Base-by-base conservation (phyloP, 2,888 invertebrate species). In the Dastarcus helophoroides region DNA sequence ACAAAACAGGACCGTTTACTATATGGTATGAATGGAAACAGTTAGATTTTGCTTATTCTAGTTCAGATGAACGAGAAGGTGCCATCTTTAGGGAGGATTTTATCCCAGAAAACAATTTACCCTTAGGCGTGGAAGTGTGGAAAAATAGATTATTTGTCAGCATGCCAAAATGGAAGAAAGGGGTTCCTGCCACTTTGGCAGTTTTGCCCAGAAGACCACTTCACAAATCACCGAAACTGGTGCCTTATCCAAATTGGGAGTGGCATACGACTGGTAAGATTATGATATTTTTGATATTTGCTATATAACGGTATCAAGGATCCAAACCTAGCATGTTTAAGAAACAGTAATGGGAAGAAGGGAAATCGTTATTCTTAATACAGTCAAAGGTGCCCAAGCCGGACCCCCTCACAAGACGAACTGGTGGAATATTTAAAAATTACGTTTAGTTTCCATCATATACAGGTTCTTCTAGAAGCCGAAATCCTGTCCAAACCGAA, bases 161-260 rank as follows among this genome's bases (percentile, higher is more conserved):
- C 0, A 68, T 83, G 29, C 82, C 82, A 2, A 68, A 82, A 42
- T 83, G 83, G 83, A 74, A 69, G 46, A 51, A 60, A 11, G 85
- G 85, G 6, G 79, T 84, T 12, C 77, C 82, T 1, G 80, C 75
- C 1, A 81, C 82, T 0, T 57, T 85, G 22, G 73, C 77, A 0
- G 77, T 76, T 1, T 54, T 84, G 1, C 69, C 79, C 0, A 68
- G 69, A 32, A 60, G 65, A 1, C 71, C 78, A 0, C 67, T 64
- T 3, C 61, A 56, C 35, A 51, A 37, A 16, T 69, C 69, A 17
- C 84, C 85, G 0, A 63, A 64, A 5, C 61, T 86, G 9, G 66
- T 58, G 15, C 85, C 85, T 0, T 86, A 84, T 56, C 85, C 85
- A 0, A 68, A 70, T 46, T 85, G 84, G 84, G 64, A 60, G 6